phyloP scores from a whole-genome alignment of 2,113 vertebrate species.

The Prietella phreatophila region DNA sequence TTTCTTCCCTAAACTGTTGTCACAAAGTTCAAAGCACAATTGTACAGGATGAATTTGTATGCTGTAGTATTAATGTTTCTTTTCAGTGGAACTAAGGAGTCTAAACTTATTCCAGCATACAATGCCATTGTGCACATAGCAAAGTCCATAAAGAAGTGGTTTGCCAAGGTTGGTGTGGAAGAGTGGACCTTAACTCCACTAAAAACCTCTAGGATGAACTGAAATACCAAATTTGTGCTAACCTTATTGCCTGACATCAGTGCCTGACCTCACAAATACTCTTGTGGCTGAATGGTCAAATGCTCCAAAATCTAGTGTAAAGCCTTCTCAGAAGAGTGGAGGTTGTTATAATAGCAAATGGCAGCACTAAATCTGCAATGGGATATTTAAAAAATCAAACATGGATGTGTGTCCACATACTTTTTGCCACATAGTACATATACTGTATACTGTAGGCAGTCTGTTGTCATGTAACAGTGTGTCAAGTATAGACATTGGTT shows the following conservation, averaged over 20 bases:
- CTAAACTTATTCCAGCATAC: not conserved
- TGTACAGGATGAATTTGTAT: not conserved
- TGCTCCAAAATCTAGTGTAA: not conserved
- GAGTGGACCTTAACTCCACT: not conserved
- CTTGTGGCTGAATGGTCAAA: not conserved
- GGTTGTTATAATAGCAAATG: not conserved
- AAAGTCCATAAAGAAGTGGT: not conserved
- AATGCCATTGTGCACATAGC: not conserved
- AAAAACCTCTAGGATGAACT: not conserved
- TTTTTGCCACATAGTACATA: not conserved
- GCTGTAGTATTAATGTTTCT: not conserved
- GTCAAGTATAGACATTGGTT: not conserved
- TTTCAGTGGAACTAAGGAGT: not conserved
- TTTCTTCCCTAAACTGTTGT: not conserved
- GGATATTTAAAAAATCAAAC: not conserved
- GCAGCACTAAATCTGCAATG: not conserved
- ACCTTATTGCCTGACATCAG: not conserved
- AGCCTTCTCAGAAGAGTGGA: not conserved
- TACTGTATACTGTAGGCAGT: not conserved
- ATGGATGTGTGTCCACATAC: not conserved
- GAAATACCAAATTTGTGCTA: not conserved
- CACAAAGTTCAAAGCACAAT: not conserved
- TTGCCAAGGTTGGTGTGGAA: not conserved
- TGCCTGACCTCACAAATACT: not conserved
- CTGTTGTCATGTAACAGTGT: not conserved